Evolutionary conservation across 2,888 invertebrate species (phyloP).

Genomic region (Siphlonurus alternatus): DNA sequence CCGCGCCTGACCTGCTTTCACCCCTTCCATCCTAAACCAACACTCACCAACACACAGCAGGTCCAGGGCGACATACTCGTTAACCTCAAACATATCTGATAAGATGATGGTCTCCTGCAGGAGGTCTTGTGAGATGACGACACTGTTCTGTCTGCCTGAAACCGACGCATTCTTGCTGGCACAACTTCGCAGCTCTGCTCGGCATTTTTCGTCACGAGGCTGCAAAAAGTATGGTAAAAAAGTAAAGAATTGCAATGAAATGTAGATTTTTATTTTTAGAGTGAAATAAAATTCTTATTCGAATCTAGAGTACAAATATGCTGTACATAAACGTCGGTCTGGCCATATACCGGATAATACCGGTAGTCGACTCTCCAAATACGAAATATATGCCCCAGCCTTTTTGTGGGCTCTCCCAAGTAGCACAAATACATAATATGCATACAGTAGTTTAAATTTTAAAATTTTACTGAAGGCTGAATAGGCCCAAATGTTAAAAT

Average conservation of each 20-base stretch:
- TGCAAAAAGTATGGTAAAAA: slow-evolving; percentile 1
- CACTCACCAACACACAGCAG: slow-evolving; percentile 55
- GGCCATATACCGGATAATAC: too few relatives aligned
- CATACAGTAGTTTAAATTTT: too few relatives aligned
- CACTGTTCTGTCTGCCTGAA: neutral
- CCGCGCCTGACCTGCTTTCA: neutral
- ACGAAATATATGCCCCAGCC: too few relatives aligned
- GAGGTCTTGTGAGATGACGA: slow-evolving; percentile 43
- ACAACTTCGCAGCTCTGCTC: neutral
- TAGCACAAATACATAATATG: too few relatives aligned
- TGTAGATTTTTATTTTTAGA: neutral
- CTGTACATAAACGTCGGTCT: too few relatives aligned
- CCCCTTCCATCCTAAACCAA: neutral
- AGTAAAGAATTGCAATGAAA: slow-evolving; percentile 10
- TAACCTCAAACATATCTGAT: slow-evolving; percentile 87
- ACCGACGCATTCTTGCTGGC: neutral
- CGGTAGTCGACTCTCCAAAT: too few relatives aligned
- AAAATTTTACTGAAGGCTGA: too few relatives aligned
- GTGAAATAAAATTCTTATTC: too few relatives aligned
- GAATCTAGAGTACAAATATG: too few relatives aligned
- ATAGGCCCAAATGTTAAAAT: too few relatives aligned
- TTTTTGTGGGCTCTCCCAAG: too few relatives aligned
- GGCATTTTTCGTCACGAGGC: neutral
- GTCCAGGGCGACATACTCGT: slow-evolving; percentile 79
- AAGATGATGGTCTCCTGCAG: slow-evolving; percentile 87